Evolutionary conservation across 2,888 invertebrate genomes (phyloP).

Genomic region (Acanthosepion pharaonis): DNA sequence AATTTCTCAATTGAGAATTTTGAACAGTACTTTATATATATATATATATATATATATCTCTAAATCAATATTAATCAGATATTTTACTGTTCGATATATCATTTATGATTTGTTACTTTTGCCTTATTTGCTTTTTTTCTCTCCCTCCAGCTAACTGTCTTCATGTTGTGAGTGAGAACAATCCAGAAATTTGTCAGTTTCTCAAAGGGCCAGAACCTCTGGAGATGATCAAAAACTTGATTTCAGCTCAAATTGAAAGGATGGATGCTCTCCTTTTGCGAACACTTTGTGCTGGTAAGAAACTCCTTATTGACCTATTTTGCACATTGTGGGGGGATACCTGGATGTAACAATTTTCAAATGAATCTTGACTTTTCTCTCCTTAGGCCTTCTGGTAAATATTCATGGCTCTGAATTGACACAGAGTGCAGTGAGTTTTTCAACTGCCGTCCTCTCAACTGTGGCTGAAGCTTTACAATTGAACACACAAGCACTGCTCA

Average conservation of each 20-base stretch:
- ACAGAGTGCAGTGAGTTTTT: slow-evolving; percentile 54
- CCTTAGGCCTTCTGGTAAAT: slow-evolving; percentile 71
- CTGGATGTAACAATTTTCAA: no score
- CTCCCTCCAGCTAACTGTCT: slow-evolving; percentile 80
- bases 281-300: slow-evolving; percentile 53
- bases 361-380: slow-evolving; percentile 25
- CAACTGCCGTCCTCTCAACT: slow-evolving; percentile 57
- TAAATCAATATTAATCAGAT: no score
- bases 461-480: slow-evolving; percentile 59
- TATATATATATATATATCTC: no score
- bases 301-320: slow-evolving; percentile 45
- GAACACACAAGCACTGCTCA: slow-evolving; percentile 48
- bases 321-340: not conserved
- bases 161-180: slow-evolving; percentile 83
- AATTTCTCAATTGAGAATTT: no score
- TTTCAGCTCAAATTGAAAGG: slow-evolving; percentile 48
- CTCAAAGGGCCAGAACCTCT: slow-evolving; percentile 75
- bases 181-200: slow-evolving; percentile 78
- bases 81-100: no score
- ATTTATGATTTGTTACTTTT: not conserved
- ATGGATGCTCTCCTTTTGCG: slow-evolving; percentile 51
- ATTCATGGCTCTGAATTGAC: slow-evolving; percentile 61
- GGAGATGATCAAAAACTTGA: slow-evolving; percentile 54
- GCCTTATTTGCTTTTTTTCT: not conserved
- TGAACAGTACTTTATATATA: no score